Percentiles rank a stretch among this genome's conserved stretches.
Evolutionary conservation across 2,113 vertebrate species (phyloP).

Genomic region (Passer montanus): DNA sequence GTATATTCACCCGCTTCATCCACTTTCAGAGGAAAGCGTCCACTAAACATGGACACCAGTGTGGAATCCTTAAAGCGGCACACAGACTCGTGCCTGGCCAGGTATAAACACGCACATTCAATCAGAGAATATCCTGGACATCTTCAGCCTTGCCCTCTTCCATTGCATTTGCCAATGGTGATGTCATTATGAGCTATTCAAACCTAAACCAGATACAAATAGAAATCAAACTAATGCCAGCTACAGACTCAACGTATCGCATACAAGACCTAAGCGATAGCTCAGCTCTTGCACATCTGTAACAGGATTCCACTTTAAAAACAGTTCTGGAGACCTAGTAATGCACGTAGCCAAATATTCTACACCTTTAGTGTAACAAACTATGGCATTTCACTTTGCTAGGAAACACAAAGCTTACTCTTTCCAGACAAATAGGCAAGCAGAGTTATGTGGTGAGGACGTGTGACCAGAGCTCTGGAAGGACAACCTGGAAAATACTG

Average conservation of each 20-base stretch:
- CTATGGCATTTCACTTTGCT: not conserved
- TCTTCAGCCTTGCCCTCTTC: slow-evolving; percentile 38
- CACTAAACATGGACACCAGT: slow-evolving; percentile 78
- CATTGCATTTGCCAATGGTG: slow-evolving; percentile 1
- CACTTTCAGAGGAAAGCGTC: slow-evolving; percentile 74
- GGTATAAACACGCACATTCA: slow-evolving; percentile 67
- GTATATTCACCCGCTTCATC: slow-evolving; percentile 70
- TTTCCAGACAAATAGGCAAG: not conserved
- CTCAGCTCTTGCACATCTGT: not conserved
- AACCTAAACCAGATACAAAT: not conserved
- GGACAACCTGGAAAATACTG: not conserved
- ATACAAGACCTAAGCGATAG: not conserved
- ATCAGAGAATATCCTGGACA: slow-evolving; percentile 50
- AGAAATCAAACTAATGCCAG: not conserved
- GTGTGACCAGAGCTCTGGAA: not conserved
- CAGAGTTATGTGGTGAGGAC: not conserved
- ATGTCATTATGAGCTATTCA: not conserved
- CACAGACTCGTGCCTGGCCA: slow-evolving; percentile 64
- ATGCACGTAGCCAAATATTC: not conserved
- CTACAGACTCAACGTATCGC: not conserved
- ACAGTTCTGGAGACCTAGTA: not conserved
- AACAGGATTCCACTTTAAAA: not conserved
- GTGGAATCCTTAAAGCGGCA: slow-evolving; percentile 74
- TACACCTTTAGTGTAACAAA: not conserved
- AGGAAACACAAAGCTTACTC: not conserved